Conservation (phyloP, 2,797 vertebrate species). For the Hoplostethus atlanticus region DNA sequence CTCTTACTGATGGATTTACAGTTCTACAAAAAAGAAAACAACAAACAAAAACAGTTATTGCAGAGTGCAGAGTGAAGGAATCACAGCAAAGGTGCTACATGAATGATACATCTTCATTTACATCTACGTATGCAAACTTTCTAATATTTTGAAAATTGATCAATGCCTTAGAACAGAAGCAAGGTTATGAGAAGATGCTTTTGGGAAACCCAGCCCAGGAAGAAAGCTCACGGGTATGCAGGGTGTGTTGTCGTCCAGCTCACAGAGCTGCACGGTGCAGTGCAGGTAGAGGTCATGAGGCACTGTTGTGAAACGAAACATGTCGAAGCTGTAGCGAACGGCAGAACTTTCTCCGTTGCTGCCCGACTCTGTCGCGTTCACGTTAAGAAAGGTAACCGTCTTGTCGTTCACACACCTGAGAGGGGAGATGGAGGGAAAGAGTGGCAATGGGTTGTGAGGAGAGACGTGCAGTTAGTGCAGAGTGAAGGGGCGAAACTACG, state of each 20-base stretch:
- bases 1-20: constrained; percentile 80
- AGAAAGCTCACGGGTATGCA: constrained; percentile 77
- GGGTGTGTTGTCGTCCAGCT: constrained; percentile 65
- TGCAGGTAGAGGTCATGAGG: constrained; percentile 82
- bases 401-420: constrained; percentile 79
- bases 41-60: neutral
- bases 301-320: constrained; percentile 78
- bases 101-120: neutral
- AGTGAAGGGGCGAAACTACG: neutral
- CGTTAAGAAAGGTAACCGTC: constrained; percentile 69
- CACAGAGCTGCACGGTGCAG: constrained; percentile 83
- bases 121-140: neutral
- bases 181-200: neutral
- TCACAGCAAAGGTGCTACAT: neutral
- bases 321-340: constrained; percentile 80
- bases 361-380: neutral
- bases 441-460: neutral
- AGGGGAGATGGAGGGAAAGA: neutral
- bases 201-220: no score
- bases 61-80: neutral
- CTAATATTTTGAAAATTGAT: no score
- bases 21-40: constrained; percentile 63
- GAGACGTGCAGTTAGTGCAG: neutral
- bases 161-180: neutral
- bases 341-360: constrained; percentile 66